phyloP scores from a whole-genome alignment of 2,797 vertebrate genomes.

The Poliocrania exsul region DNA sequence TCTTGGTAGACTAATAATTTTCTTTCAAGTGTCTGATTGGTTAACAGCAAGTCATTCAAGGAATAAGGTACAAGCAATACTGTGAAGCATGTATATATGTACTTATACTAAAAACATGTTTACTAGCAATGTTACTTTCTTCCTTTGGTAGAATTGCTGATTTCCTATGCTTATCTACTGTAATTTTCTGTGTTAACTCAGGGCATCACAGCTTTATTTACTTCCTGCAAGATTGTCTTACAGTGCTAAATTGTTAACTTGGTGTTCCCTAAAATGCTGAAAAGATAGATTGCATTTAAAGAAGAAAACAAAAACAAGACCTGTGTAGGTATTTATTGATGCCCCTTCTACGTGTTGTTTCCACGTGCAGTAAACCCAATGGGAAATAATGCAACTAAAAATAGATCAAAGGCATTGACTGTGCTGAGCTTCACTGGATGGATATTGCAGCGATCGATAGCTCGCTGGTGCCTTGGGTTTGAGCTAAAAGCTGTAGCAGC shows the following conservation, averaged over 20 bases:
- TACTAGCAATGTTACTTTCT: neutral
- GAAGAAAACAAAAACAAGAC: neutral
- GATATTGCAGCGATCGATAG: neutral
- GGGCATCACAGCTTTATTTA: neutral
- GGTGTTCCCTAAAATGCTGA: neutral
- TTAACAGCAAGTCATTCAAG: neutral
- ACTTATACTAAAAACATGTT: neutral
- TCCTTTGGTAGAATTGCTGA: neutral
- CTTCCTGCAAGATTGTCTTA: neutral
- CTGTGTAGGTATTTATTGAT: neutral
- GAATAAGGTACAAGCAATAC: neutral
- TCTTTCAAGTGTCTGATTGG: neutral
- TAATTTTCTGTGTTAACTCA: neutral
- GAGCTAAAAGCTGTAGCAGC: conserved; percentile 5
- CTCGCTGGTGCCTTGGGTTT: neutral
- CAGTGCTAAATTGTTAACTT: neutral
- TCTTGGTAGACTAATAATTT: neutral
- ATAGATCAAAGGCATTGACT: conserved; percentile 26
- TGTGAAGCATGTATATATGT: neutral
- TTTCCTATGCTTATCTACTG: neutral
- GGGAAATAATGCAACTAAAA: conserved; percentile 26
- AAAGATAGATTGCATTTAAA: neutral
- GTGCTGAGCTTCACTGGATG: neutral
- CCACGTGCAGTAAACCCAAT: neutral
- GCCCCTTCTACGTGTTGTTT: neutral